Evolutionary conservation across 1,140 invertebrate species (phyloP).

Genomic region (Drosophila aff.): DNA sequence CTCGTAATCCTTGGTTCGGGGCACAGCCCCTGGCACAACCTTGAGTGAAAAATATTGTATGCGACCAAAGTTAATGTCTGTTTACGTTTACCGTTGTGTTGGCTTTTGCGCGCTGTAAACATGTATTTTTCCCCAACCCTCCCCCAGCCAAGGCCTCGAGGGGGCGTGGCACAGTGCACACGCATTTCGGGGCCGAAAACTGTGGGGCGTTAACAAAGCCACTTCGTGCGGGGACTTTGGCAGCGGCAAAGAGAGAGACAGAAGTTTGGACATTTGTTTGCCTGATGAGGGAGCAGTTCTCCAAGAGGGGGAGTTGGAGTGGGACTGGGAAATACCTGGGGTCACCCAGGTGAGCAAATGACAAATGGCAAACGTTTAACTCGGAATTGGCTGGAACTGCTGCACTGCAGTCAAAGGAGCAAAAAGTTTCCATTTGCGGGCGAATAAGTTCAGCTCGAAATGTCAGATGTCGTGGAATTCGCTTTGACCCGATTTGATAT

Average conservation of each 20-base stretch:
- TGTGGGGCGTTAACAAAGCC: conserved; percentile 64
- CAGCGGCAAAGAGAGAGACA: conserved; percentile 4
- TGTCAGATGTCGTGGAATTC: conserved; percentile 54
- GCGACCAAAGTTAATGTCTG: conserved; percentile 80
- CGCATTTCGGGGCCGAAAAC: conserved; percentile 45
- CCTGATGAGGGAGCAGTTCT: conserved; percentile 26
- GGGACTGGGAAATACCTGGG: conserved; percentile 28
- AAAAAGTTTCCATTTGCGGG: conserved; percentile 52
- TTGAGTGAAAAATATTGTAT: conserved; percentile 83
- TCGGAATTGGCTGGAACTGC: conserved; percentile 59
- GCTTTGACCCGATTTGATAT: conserved; percentile 35
- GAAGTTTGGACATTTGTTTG: conserved; percentile 76
- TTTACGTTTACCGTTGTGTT: conserved; percentile 80
- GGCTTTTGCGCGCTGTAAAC: conserved; percentile 74
- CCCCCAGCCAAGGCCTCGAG: not conserved
- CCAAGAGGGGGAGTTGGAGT: not conserved
- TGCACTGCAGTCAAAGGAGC: conserved; percentile 54
- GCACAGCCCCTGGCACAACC: conserved; percentile 47
- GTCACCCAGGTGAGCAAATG: conserved; percentile 64
- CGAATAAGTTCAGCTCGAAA: conserved; percentile 42
- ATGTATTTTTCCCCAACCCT: conserved; percentile 62
- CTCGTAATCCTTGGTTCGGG: conserved; percentile 19
- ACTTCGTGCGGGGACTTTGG: conserved; percentile 34
- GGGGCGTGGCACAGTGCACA: conserved; percentile 53
- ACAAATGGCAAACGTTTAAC: conserved; percentile 74